These are phyloP conservation scores for Labeo rohita DNA, from an alignment of 2,113 vertebrate species.

Conservation along the genomic window DNA sequence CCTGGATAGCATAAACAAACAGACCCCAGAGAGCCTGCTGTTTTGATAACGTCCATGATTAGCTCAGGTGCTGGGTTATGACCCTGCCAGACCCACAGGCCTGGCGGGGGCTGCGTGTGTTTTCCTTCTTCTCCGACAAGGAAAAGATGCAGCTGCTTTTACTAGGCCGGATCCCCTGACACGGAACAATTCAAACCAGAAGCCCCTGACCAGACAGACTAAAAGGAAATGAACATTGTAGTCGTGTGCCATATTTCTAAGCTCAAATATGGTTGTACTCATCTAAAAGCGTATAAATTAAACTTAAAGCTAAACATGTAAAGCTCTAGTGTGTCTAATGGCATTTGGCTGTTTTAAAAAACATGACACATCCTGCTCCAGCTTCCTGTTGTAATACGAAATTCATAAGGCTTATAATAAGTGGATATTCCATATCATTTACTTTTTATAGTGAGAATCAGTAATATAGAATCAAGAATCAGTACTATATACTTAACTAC, in stretches of 20 bases:
- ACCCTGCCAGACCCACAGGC: slow-evolving; percentile 48
- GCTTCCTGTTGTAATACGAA: background rate
- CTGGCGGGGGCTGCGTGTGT: slow-evolving; percentile 49
- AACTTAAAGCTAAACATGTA: background rate
- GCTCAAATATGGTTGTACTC: no score
- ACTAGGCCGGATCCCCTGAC: slow-evolving; percentile 31
- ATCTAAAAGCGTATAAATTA: background rate
- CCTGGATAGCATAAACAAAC: slow-evolving; percentile 57
- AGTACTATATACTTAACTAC: background rate
- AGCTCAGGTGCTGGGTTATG: slow-evolving; percentile 65
- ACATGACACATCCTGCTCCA: background rate
- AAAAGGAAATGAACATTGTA: background rate
- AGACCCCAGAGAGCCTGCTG: slow-evolving; percentile 52
- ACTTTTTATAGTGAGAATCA: background rate
- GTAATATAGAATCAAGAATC: no score
- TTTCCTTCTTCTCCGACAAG: slow-evolving; percentile 51
- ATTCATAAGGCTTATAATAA: background rate
- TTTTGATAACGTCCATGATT: slow-evolving; percentile 62
- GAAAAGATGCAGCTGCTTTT: slow-evolving; percentile 58
- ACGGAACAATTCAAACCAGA: slow-evolving; percentile 39
- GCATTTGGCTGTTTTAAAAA: background rate
- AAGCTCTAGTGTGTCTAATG: background rate
- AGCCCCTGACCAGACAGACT: background rate
- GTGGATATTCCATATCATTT: background rate
- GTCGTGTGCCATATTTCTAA: background rate